Conservation (phyloP, 2,113 vertebrate species). For the Lepidothrix coronata region DNA sequence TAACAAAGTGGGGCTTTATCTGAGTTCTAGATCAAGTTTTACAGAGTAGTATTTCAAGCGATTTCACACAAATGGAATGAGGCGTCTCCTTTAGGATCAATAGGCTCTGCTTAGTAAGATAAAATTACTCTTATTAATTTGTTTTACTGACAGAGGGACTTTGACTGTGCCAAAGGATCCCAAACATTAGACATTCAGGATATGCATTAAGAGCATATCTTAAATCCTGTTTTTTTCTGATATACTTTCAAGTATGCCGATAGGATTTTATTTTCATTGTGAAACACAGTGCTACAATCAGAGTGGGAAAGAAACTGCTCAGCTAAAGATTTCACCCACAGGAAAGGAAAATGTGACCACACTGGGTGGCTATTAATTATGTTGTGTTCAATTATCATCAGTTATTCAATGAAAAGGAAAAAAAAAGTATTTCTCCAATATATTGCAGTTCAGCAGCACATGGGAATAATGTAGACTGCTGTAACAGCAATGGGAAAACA, state of each 20-base stretch:
- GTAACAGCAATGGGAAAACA: conserved; percentile 5
- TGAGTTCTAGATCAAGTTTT: conserved; percentile 70
- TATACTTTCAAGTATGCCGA: conserved; percentile 10
- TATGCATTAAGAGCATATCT: conserved; percentile 21
- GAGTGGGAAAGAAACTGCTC: conserved; percentile 40
- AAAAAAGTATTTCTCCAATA: not conserved
- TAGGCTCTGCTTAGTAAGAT: conserved; percentile 60
- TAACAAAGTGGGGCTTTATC: conserved; percentile 70
- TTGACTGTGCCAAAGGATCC: conserved; percentile 60
- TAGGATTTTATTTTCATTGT: conserved; percentile 42
- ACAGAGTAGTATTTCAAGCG: conserved; percentile 74
- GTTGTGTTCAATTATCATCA: conserved; percentile 43
- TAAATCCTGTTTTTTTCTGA: conserved; percentile 44
- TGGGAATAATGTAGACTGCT: conserved; percentile 41
- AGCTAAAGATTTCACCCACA: conserved; percentile 28
- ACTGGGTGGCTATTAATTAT: conserved; percentile 31
- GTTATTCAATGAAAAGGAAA: not conserved
- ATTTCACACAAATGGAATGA: conserved; percentile 75
- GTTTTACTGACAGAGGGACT: conserved; percentile 72
- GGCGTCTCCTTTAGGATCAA: conserved; percentile 71
- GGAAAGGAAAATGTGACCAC: conserved; percentile 53
- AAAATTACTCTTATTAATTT: conserved; percentile 77
- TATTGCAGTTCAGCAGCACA: not conserved
- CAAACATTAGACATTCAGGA: conserved; percentile 40
- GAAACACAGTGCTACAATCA: conserved; percentile 41